Base-by-base conservation (phyloP, 2,113 vertebrate species). In the Myodes glareolus region DNA sequence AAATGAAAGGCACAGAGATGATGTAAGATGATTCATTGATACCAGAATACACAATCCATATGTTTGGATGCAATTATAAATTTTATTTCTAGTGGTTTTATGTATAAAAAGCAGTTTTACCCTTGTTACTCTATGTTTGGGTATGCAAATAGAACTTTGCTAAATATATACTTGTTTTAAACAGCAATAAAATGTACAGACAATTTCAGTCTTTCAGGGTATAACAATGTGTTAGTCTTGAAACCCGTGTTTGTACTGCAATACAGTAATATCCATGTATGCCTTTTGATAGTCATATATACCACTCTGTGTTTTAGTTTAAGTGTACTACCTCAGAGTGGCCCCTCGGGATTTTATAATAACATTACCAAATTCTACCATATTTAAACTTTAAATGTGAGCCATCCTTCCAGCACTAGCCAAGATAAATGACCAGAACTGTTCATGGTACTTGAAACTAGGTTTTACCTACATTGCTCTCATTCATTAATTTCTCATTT, bases 1-100 rank as follows among this genome's bases (percentile, higher is more conserved):
- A 96, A 86, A 68, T 86, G 36, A 42, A 50, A 80, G 73, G 82
- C 27, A 25, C 23, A 8, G 4, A 68, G 21, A 10, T 73, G 42
- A 68, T 91, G 82, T 92, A 93, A 92, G 87, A 91, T 72, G 73
- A 92, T 77, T 91, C 61, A 52, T 23, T 4, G 14, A 88, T 81
- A 90, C 6, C n/a, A 82, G 16, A 88, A 85, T 14, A 88, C 7
- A 63, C 39, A n/a, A 5, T 52, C 76, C 52, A 31, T 50, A 77
- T 27, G 50, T 8, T n/a, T 97, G 33, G 2, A 73, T 45, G 29
- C 61, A 86, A 90, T 70, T 90, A 39, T 27, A 84, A 9, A 14
- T 63, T 84, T 65, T 88, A 94, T 78, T 84, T 81, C 39, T 39
- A 90, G 7, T 23, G 70, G 31, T 88, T 77, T 94, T 39, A 14